Percentiles rank a stretch among this genome's conserved stretches.
phyloP scores from a whole-genome alignment of 2,888 invertebrate species.

The Leptinotarsa peninsularis region DNA sequence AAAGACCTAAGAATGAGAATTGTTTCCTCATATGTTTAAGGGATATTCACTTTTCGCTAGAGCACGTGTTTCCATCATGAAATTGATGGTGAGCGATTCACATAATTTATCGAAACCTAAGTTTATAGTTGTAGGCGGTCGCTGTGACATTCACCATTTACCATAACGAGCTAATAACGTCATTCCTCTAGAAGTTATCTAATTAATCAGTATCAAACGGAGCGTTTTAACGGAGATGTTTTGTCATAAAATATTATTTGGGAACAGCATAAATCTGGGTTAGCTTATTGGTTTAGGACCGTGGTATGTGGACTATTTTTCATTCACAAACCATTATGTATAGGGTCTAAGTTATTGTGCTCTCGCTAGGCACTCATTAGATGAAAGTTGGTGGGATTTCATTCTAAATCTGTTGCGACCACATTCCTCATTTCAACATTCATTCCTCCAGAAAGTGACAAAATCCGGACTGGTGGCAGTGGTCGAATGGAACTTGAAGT shows the following conservation, averaged over 20 bases:
- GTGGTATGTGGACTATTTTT: neutral
- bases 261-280: slow-evolving; percentile 12
- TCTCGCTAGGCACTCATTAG: no score
- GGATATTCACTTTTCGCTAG: neutral
- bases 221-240: neutral
- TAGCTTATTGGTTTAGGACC: neutral
- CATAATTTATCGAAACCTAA: slow-evolving; percentile 5
- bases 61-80: neutral
- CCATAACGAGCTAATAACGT: slow-evolving; percentile 3
- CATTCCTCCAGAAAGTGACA: no score
- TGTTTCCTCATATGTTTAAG: no score
- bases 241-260: slow-evolving; percentile 6
- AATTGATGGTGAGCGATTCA: neutral
- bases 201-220: neutral
- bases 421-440: no score
- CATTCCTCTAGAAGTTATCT: neutral
- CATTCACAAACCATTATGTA: neutral
- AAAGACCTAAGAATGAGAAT: no score
- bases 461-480: no score
- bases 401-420: no score
- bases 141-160: slow-evolving; percentile 2
- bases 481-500: no score
- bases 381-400: no score
- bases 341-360: no score
- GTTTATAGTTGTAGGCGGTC: slow-evolving; percentile 5